Base-by-base conservation (phyloP, 2,797 vertebrate genomes). In the Staurois parvus region DNA sequence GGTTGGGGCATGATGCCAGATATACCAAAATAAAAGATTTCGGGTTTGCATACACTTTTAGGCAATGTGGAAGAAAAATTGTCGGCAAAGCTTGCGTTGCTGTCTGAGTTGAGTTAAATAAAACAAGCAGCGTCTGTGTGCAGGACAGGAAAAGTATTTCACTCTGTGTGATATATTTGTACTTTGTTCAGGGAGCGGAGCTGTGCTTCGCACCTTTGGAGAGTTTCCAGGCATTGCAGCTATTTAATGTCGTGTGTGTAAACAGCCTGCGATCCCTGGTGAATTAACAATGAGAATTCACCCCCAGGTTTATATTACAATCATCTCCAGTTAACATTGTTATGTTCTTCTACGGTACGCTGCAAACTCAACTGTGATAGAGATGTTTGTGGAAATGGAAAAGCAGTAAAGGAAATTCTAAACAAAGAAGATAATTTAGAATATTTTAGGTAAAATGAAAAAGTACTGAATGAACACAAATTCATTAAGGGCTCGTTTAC, bases 201-300 rank as follows among this genome's bases (percentile, higher is more conserved):
- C 80, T 77, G 83, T 70, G 34, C 79, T 52, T 45, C 83, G 88
- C 45, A 34, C 17, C 52, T 56, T 69, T 64, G n/a, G 42, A 83
- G 37, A 10, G 26, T 70, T 10, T 70, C 34, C 72, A 80, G 29
- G 79, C 81, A 81, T 75, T 66, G 62, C 42, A 81, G 40, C 62
- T 76, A 85, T 84, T 86, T 88, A 52, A 56, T 32, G 64, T 5
- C 79, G n/a, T 72, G 72, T 74, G 88, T 87, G 59, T 24, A 91
- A 90, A 86, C 37, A 74, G 42, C 69, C 2, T 9, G 74, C 29
- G 0, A 0, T 80, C 66, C 40, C 42, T 84, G 72, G 79, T 76
- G 79, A 81, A 72, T 69, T 88, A 88, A 81, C 86, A 88, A 37
- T 72, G 52, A n/a, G 48, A 85, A 73, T 59, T 85, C 73, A 21